phyloP scores from a whole-genome alignment of 2,113 vertebrate species.

The Nerophis lumbriciformis region DNA sequence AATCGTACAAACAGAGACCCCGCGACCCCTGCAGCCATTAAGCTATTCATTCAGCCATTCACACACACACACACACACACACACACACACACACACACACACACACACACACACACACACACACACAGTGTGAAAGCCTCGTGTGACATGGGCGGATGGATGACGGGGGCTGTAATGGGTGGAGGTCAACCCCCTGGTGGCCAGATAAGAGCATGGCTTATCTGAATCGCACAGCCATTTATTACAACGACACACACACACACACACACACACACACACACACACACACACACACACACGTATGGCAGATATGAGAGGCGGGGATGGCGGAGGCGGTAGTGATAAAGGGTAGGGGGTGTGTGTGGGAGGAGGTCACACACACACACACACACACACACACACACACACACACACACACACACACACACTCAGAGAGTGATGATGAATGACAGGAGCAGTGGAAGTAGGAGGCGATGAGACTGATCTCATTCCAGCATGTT shows the following conservation, averaged over 20 bases:
- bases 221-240: constrained; percentile 64
- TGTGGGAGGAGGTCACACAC: constrained; percentile 24
- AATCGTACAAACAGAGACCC: constrained; percentile 47
- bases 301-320: constrained; percentile 11
- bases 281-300: neutral
- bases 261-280: constrained; percentile 12
- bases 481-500: constrained; percentile 59
- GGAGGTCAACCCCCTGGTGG: constrained; percentile 61
- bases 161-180: constrained; percentile 54
- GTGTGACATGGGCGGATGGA: constrained; percentile 48
- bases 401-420: neutral
- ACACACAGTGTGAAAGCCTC: constrained; percentile 7
- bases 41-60: constrained; percentile 26
- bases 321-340: constrained; percentile 3
- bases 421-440: constrained; percentile 12
- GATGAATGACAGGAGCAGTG: constrained; percentile 38
- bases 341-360: neutral
- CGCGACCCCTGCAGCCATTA: constrained; percentile 38
- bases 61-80: constrained; percentile 9
- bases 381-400: constrained; percentile 1
- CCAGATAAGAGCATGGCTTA: constrained; percentile 64
- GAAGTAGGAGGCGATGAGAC: constrained; percentile 44
- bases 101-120: neutral
- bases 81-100: constrained; percentile 12
- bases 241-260: constrained; percentile 49